A percentile compares a stretch with the other conserved stretches of the same genome.
Conservation (phyloP, 2,888 invertebrate species). For the Heteromurus nitidus region DNA sequence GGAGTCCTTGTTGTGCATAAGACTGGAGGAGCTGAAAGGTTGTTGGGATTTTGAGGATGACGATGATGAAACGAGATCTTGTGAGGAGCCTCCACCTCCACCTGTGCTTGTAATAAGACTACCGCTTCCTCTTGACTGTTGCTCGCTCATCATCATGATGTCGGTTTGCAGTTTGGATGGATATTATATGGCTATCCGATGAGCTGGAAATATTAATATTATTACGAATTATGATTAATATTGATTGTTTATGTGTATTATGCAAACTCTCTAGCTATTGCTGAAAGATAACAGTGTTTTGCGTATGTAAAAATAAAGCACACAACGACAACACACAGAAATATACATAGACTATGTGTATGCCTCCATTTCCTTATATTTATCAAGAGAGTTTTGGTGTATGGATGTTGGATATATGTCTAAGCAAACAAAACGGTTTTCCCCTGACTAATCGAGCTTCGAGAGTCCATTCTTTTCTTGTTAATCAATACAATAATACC, state of each 20-base stretch:
- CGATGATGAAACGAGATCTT: conserved; percentile 2
- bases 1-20: too few relatives aligned
- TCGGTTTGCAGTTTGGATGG: not conserved
- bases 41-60: conserved; percentile 15
- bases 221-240: conserved; percentile 44
- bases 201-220: conserved; percentile 6
- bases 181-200: not conserved
- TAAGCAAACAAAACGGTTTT: too few relatives aligned
- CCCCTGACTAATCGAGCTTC: not conserved
- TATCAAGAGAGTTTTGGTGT: too few relatives aligned
- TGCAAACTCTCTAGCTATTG: too few relatives aligned
- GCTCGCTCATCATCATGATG: conserved; percentile 61
- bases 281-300: too few relatives aligned
- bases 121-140: conserved; percentile 45
- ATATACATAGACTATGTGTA: not conserved
- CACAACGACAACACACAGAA: too few relatives aligned
- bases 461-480: conserved; percentile 21
- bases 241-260: conserved; percentile 31
- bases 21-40: conserved; percentile 12
- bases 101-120: not conserved
- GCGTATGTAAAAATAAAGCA: too few relatives aligned
- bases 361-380: not conserved
- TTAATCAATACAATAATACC: conserved; percentile 65
- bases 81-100: conserved; percentile 16
- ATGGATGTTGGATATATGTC: too few relatives aligned